Evolutionary conservation across 2,113 vertebrate species (phyloP).

Genomic region (Setophaga kirtlandii): DNA sequence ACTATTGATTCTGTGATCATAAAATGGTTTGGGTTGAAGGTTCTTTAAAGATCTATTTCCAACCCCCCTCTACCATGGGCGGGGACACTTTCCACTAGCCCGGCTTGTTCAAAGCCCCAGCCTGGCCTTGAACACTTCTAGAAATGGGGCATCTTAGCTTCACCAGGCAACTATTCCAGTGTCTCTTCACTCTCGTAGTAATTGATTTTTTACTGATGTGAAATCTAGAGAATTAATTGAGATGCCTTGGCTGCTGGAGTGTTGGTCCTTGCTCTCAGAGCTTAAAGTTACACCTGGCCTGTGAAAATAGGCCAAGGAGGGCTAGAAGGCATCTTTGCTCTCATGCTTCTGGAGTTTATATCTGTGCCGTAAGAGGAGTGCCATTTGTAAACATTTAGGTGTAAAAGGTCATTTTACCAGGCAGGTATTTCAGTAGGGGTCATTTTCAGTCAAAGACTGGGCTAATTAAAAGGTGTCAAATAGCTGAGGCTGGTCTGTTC

Average conservation of each 20-base stretch:
- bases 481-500: background rate
- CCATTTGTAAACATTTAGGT: background rate
- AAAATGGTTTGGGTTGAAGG: background rate
- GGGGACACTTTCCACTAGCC: background rate
- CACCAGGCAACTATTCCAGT: background rate
- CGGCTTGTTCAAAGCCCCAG: background rate
- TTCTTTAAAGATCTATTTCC: background rate
- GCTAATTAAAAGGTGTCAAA: background rate
- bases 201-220: background rate
- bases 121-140: background rate
- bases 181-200: background rate
- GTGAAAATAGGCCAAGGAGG: background rate
- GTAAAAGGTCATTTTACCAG: background rate
- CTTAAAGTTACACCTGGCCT: background rate
- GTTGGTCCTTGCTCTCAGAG: background rate
- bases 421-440: background rate
- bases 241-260: background rate
- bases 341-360: background rate
- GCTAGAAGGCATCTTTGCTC: background rate
- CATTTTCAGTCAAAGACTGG: background rate
- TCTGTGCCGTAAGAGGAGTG: background rate
- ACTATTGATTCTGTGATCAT: background rate
- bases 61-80: accelerated
- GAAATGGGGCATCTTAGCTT: background rate
- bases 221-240: background rate